These are phyloP conservation scores for Ophioninae sp. DNA, from an alignment of 2,888 invertebrate genomes.

Conservation along the genomic window DNA sequence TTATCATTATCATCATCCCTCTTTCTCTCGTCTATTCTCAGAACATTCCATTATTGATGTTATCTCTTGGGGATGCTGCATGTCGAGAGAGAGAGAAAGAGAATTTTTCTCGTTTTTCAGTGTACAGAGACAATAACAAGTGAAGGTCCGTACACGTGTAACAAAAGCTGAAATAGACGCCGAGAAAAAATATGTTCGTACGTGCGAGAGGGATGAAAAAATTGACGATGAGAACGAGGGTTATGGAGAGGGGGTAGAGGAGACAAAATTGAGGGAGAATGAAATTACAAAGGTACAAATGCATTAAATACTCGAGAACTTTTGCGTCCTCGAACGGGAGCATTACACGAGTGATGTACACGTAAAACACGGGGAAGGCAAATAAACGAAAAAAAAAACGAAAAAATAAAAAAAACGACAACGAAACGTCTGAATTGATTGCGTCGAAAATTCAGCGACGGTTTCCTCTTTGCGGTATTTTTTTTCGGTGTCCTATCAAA, in stretches of 20 bases:
- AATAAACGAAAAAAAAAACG: neutral
- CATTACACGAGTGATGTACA: slow-evolving; percentile 56
- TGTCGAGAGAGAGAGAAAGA: slow-evolving; percentile 4
- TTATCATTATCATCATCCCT: neutral
- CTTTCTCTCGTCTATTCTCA: neutral
- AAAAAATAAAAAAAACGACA: neutral
- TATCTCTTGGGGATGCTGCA: slow-evolving; percentile 75
- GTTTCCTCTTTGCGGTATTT: slow-evolving; percentile 62
- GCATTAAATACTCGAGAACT: slow-evolving; percentile 77
- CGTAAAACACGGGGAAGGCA: neutral
- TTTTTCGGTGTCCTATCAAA: slow-evolving; percentile 26
- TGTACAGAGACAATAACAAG: slow-evolving; percentile 5
- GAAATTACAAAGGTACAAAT: slow-evolving; percentile 75
- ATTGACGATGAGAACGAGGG: slow-evolving; percentile 48
- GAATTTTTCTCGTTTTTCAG: slow-evolving; percentile 26
- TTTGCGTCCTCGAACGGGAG: slow-evolving; percentile 70
- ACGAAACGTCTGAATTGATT: slow-evolving; percentile 71
- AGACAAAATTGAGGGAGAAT: slow-evolving; percentile 31
- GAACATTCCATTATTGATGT: slow-evolving; percentile 76
- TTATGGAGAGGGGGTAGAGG: slow-evolving; percentile 55
- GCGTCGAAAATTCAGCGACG: slow-evolving; percentile 72
- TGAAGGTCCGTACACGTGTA: neutral
- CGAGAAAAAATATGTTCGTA: slow-evolving; percentile 11
- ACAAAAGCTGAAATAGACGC: slow-evolving; percentile 40
- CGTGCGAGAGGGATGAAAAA: slow-evolving; percentile 49